phyloP scores from a whole-genome alignment of 2,888 invertebrate genomes.

The Leucozona laternaria region DNA sequence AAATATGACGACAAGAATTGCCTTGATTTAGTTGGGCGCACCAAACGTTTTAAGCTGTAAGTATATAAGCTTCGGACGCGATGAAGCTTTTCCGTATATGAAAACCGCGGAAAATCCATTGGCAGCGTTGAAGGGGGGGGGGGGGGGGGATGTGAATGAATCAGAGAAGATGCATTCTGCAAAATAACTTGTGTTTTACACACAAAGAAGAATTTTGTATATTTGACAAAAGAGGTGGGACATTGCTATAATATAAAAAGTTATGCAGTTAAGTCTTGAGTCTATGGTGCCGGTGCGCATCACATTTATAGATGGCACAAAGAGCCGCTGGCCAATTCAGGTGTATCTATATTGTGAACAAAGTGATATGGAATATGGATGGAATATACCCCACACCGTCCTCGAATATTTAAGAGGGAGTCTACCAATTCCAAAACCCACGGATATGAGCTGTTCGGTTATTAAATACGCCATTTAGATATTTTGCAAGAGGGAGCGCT shows the following conservation, averaged over 20 bases:
- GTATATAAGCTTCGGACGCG: constrained; percentile 51
- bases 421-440: constrained; percentile 48
- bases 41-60: constrained; percentile 11
- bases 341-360: neutral
- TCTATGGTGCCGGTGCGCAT: neutral
- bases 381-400: constrained; percentile 37
- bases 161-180: constrained; percentile 63
- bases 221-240: constrained; percentile 71
- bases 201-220: constrained; percentile 39
- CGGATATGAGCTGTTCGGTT: constrained; percentile 53
- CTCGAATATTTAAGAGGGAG: constrained; percentile 47
- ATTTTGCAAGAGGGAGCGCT: constrained; percentile 73
- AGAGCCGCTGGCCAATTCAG: constrained; percentile 73
- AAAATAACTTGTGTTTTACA: constrained; percentile 25
- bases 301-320: constrained; percentile 67
- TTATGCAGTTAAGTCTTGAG: constrained; percentile 9
- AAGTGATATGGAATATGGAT: neutral
- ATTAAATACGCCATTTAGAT: constrained; percentile 75
- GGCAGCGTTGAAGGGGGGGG: too few species aligned
- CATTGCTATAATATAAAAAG: constrained; percentile 27
- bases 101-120: constrained; percentile 36
- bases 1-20: neutral
- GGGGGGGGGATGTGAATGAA: constrained; percentile 61
- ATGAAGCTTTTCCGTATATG: constrained; percentile 66
- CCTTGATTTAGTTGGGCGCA: constrained; percentile 69